Percentiles rank a stretch among this genome's conserved stretches.
Conservation (phyloP, 1,140 invertebrate genomes). For the Arion vulgaris region DNA sequence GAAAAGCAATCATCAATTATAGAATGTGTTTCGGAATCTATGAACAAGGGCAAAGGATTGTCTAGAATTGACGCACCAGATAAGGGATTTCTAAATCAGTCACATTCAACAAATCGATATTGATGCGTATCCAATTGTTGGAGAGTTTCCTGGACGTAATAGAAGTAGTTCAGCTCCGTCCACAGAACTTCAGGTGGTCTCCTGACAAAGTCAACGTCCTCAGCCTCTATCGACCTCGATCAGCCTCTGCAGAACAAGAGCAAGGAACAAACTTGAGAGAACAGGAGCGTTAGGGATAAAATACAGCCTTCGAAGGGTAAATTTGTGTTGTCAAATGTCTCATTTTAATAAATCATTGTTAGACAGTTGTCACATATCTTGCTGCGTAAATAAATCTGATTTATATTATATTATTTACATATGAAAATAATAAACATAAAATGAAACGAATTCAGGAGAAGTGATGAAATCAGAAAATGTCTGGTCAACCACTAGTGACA, state of each 20-base stretch:
- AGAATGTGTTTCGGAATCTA: neutral
- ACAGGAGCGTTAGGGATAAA: constrained; percentile 50
- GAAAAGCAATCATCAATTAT: neutral
- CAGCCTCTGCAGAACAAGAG: constrained; percentile 27
- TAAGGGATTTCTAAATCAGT: neutral
- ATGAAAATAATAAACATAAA: no score
- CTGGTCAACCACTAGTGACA: no score
- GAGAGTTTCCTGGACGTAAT: neutral
- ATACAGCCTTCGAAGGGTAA: constrained; percentile 56
- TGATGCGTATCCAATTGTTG: constrained; percentile 14
- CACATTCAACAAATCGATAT: constrained; percentile 10
- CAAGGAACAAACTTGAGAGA: neutral
- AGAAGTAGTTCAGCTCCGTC: constrained; percentile 16
- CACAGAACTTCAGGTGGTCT: neutral
- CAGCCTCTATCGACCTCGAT: neutral
- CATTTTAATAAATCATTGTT: neutral
- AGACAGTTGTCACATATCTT: no score
- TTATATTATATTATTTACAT: no score
- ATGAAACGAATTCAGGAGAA: no score
- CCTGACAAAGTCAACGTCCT: neutral
- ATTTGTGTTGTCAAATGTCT: neutral
- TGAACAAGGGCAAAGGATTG: neutral
- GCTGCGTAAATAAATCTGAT: no score
- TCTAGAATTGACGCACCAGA: neutral
- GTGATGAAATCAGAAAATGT: no score